Evolutionary conservation across 2,113 vertebrate species (phyloP).

Genomic region (Phaethon lepturus): DNA sequence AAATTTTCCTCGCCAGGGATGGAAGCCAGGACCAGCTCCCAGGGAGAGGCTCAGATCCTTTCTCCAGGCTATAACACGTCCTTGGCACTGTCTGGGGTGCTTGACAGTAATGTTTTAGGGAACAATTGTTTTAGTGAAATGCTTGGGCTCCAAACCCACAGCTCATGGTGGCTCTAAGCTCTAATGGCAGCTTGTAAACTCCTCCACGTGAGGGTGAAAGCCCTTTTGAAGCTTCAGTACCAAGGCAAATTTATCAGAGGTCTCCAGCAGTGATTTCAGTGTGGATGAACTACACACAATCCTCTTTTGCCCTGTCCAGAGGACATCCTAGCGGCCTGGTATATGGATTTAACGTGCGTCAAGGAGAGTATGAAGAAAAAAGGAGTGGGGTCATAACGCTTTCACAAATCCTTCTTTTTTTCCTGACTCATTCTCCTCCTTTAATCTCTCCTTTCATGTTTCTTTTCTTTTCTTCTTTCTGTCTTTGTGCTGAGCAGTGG

Average conservation of each 20-base stretch:
- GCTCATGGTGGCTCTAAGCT: background rate
- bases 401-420: constrained; percentile 21
- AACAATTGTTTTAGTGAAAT: background rate
- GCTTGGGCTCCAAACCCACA: background rate
- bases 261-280: background rate
- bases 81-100: background rate
- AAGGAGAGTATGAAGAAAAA: background rate
- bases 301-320: background rate
- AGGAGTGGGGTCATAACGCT: background rate
- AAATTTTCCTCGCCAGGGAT: background rate
- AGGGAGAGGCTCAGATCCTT: background rate
- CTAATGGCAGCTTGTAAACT: background rate
- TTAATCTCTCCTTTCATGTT: constrained; percentile 55
- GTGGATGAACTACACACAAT: background rate
- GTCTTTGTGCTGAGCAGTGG: background rate
- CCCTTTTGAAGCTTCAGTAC: background rate
- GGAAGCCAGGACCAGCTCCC: background rate
- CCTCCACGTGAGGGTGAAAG: background rate
- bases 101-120: background rate
- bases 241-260: background rate
- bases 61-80: background rate
- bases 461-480: background rate
- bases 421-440: background rate
- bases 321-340: background rate
- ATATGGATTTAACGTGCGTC: background rate